Evolutionary conservation across 2,113 vertebrate genomes (phyloP).

Genomic region (Alouatta palliata): DNA sequence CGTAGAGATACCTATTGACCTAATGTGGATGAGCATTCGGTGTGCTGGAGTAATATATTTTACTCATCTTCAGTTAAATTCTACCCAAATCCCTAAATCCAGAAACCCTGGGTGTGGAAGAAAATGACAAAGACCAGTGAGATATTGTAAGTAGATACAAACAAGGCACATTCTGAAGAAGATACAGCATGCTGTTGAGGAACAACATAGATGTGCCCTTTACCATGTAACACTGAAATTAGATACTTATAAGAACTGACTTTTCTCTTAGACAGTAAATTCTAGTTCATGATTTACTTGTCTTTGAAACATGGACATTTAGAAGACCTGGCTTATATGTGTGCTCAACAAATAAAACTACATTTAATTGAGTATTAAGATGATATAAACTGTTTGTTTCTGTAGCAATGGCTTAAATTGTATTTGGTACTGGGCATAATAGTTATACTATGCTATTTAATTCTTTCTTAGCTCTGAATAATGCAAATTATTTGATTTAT

Average conservation of each 20-base stretch:
- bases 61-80: neutral
- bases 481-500: neutral
- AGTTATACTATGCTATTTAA: neutral
- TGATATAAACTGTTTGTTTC: neutral
- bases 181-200: neutral
- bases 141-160: no score
- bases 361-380: neutral
- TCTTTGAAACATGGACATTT: neutral
- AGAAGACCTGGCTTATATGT: neutral
- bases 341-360: neutral
- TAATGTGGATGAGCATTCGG: neutral
- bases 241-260: neutral
- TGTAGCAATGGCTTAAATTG: neutral
- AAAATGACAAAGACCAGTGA: neutral
- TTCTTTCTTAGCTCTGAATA: slow-evolving; percentile 1
- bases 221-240: neutral
- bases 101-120: neutral
- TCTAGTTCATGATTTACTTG: neutral
- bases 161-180: neutral
- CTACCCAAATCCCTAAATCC: neutral
- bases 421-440: neutral
- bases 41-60: neutral
- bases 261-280: neutral
- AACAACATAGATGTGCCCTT: neutral
- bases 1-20: accelerated